phyloP scores from a whole-genome alignment of 2,888 invertebrate species.

The Synanthedon formicaeformis region DNA sequence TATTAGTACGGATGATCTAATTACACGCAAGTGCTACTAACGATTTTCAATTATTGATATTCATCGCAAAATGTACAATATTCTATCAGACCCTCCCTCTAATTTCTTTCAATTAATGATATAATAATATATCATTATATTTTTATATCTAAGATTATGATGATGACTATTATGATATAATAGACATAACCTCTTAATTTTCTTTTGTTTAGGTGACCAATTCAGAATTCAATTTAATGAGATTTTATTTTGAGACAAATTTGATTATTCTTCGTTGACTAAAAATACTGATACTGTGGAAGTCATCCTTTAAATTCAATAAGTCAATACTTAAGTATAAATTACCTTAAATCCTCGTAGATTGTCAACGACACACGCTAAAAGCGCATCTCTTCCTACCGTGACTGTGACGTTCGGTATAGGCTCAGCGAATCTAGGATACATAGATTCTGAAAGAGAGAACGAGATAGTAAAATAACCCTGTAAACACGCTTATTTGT shows the following conservation, averaged over 20 bases:
- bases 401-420: conserved; percentile 93
- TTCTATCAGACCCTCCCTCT: too few relatives aligned
- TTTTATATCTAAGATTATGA: too few relatives aligned
- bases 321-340: background rate
- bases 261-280: background rate
- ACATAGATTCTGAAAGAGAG: conserved; percentile 71
- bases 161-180: too few relatives aligned
- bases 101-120: too few relatives aligned
- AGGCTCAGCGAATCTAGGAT: conserved; percentile 88
- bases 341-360: conserved; percentile 87
- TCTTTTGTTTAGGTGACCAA: background rate
- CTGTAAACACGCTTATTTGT: conserved; percentile 49
- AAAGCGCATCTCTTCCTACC: conserved; percentile 84
- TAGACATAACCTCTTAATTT: background rate
- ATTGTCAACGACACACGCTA: conserved; percentile 91
- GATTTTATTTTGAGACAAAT: background rate
- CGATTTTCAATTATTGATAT: too few relatives aligned
- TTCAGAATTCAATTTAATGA: background rate
- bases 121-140: too few relatives aligned
- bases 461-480: conserved; percentile 5
- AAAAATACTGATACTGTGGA: too few relatives aligned
- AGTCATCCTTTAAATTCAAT: too few relatives aligned
- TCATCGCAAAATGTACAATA: too few relatives aligned
- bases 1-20: too few relatives aligned
- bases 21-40: too few relatives aligned